Conservation (phyloP, 2,797 vertebrate species). For the Muscicapa striata region DNA sequence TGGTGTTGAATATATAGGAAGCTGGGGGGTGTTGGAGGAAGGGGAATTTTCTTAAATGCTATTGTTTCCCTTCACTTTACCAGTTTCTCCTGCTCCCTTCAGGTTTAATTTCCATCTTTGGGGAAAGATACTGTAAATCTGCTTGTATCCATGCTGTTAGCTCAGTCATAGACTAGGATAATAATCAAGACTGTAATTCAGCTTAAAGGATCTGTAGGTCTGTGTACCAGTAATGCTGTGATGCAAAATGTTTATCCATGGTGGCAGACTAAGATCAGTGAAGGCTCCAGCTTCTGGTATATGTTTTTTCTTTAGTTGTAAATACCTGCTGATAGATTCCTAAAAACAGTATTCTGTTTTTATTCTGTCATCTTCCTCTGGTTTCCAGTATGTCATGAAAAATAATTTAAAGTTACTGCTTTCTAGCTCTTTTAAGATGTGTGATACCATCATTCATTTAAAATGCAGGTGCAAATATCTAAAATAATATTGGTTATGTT, state of each 20-base stretch:
- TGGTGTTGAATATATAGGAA: not conserved
- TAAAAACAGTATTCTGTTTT: not conserved
- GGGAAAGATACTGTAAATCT: not conserved
- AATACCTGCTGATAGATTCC: not conserved
- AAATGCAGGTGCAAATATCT: not conserved
- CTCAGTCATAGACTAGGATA: not conserved
- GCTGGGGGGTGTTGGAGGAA: not conserved
- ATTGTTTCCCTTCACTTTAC: not conserved
- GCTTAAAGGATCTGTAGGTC: slow-evolving; percentile 40
- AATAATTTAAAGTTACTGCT: not conserved
- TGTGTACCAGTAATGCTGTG: not conserved
- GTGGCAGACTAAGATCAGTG: not conserved
- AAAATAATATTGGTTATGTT: not conserved
- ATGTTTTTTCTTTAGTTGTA: not conserved
- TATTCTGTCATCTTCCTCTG: not conserved
- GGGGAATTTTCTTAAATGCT: not conserved
- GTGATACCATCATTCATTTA: not conserved
- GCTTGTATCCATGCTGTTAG: not conserved
- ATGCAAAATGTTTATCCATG: not conserved
- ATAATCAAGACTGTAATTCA: slow-evolving; percentile 21
- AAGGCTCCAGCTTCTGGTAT: not conserved
- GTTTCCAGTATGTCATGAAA: not conserved
- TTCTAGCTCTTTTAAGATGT: not conserved
- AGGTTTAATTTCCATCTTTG: not conserved
- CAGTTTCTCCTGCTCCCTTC: not conserved